Conservation (phyloP, 2,797 vertebrate genomes). For the Anas georgica region DNA sequence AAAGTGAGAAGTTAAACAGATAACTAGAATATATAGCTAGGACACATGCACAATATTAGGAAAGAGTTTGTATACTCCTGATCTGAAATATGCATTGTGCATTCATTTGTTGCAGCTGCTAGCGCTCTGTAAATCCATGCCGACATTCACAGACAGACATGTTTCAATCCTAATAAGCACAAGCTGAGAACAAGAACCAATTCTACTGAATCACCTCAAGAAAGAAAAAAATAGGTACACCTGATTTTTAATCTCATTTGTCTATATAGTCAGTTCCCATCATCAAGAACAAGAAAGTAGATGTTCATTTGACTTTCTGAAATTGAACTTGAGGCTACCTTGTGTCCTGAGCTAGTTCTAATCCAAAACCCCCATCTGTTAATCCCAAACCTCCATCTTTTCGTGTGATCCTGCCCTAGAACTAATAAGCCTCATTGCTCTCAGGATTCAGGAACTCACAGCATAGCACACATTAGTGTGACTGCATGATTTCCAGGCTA, state of each 20-base stretch:
- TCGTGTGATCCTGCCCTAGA: background rate
- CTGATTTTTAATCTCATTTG: background rate
- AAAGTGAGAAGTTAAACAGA: background rate
- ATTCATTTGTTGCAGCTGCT: background rate
- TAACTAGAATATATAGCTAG: no score
- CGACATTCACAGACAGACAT: background rate
- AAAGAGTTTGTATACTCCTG: background rate
- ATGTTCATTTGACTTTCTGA: fast-evolving
- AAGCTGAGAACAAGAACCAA: background rate
- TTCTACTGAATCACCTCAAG: background rate
- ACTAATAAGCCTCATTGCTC: background rate
- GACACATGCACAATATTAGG: background rate
- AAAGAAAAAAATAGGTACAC: background rate
- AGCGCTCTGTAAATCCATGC: background rate
- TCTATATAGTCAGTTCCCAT: background rate
- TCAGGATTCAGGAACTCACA: background rate
- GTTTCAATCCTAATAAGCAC: background rate
- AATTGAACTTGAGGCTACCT: background rate
- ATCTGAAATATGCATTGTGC: background rate
- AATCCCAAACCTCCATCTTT: background rate
- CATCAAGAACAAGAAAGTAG: background rate
- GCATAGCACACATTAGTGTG: background rate
- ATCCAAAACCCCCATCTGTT: background rate
- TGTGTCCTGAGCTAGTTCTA: background rate
- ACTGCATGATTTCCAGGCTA: background rate